phyloP scores from a whole-genome alignment of 2,113 vertebrate genomes.

The Coreoperca whiteheadi region DNA sequence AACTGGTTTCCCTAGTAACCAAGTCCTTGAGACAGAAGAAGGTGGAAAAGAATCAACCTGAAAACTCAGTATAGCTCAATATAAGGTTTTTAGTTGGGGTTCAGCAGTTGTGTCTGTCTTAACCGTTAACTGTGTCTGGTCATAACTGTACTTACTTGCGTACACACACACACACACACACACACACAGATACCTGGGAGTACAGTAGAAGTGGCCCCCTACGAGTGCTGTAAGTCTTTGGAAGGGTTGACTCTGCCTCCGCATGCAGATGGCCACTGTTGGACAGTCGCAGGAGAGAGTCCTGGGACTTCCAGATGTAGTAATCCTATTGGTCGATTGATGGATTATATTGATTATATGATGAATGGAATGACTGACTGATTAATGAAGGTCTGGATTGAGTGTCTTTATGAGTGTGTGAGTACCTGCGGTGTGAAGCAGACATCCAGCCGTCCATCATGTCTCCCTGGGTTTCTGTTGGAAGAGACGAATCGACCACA shows the following conservation, averaged over 20 bases:
- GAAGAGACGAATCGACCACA: constrained; percentile 75
- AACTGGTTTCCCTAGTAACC: constrained; percentile 44
- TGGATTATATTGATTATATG: constrained; percentile 15
- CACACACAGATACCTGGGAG: constrained; percentile 69
- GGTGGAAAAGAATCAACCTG: not conserved
- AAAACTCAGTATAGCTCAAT: not conserved
- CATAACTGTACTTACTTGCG: not conserved
- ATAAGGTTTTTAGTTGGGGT: not conserved
- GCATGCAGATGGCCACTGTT: constrained; percentile 65
- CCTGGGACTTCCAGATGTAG: constrained; percentile 85
- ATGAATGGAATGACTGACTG: not conserved
- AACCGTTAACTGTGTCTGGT: not conserved
- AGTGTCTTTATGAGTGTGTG: not conserved
- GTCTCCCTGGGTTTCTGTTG: constrained; percentile 52
- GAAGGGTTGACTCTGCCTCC: constrained; percentile 70
- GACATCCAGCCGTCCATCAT: constrained; percentile 84
- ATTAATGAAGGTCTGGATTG: not conserved
- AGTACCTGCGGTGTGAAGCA: constrained; percentile 85
- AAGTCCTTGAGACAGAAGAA: constrained; percentile 74
- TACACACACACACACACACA: not conserved
- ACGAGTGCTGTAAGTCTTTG: constrained; percentile 89
- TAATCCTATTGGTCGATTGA: constrained; percentile 80
- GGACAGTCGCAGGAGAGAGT: constrained; percentile 70
- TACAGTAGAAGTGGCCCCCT: constrained; percentile 83
- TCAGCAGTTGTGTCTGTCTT: not conserved